A percentile compares a stretch with the other conserved stretches of the same genome.
phyloP scores from a whole-genome alignment of 1,140 invertebrate species.

The Micrasema longulum region DNA sequence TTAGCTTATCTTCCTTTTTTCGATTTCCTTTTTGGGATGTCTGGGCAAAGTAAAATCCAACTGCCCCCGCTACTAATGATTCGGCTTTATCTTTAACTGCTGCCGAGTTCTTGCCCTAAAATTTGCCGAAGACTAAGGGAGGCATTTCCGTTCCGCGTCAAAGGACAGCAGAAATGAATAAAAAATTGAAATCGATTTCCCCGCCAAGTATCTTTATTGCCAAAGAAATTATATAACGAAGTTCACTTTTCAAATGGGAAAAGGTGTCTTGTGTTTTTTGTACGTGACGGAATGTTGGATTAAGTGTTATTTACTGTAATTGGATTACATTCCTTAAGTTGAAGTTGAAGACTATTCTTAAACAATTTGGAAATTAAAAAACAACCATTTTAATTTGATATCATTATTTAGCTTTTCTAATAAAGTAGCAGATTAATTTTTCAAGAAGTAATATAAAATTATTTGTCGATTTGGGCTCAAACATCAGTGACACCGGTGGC shows the following conservation, averaged over 20 bases:
- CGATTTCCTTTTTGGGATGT: conserved; percentile 14
- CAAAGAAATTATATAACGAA: conserved; percentile 18
- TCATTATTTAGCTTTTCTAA: too few relatives aligned
- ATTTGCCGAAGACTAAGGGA: not conserved
- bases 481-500: too few relatives aligned
- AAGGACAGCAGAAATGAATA: conserved; percentile 14
- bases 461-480: too few relatives aligned
- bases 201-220: not conserved
- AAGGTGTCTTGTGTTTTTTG: too few relatives aligned
- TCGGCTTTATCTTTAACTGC: conserved; percentile 23
- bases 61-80: conserved; percentile 15
- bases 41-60: conserved; percentile 8
- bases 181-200: conserved; percentile 28
- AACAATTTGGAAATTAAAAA: too few relatives aligned
- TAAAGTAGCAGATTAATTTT: too few relatives aligned
- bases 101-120: conserved; percentile 18
- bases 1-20: conserved; percentile 17
- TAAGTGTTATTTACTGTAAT: too few relatives aligned
- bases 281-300: too few relatives aligned
- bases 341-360: too few relatives aligned
- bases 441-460: too few relatives aligned
- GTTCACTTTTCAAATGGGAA: conserved; percentile 15
- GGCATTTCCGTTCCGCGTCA: conserved; percentile 17
- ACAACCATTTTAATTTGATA: too few relatives aligned
- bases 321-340: too few relatives aligned